A percentile compares a stretch with the other conserved stretches of the same genome.
Conservation (phyloP, 1,140 invertebrate species). For the Drosophila bifasciata region DNA sequence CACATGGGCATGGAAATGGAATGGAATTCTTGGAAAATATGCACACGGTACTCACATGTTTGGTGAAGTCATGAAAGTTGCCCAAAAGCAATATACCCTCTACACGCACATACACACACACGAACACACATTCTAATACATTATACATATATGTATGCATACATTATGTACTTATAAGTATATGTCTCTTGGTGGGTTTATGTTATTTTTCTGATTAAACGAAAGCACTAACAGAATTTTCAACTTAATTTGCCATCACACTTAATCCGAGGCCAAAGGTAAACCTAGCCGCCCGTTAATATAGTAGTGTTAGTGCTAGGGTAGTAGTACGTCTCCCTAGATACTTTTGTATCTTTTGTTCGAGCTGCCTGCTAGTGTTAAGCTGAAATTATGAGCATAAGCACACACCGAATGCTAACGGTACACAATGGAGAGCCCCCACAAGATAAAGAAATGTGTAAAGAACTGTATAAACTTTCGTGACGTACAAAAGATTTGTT, state of each 20-base stretch:
- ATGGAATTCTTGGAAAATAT: conserved; percentile 70
- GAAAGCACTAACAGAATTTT: conserved; percentile 73
- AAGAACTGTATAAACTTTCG: neutral
- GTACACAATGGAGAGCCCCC: conserved; percentile 1
- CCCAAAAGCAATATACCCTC: conserved; percentile 25
- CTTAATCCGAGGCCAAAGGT: conserved; percentile 41
- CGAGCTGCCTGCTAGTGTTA: conserved; percentile 26
- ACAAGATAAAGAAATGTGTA: conserved; percentile 3
- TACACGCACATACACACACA: conserved; percentile 11
- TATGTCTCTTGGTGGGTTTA: conserved; percentile 17
- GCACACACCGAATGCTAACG: conserved; percentile 25
- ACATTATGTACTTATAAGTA: conserved; percentile 6
- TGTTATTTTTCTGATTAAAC: conserved; percentile 71
- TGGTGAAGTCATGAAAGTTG: conserved; percentile 75
- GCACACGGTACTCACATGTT: conserved; percentile 66
- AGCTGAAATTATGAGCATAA: conserved; percentile 62
- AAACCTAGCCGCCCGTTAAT: neutral
- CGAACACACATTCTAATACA: conserved; percentile 3
- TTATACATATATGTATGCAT: conserved; percentile 1
- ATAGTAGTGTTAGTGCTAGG: no score
- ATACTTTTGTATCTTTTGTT: conserved; percentile 47
- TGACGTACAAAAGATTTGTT: conserved; percentile 18
- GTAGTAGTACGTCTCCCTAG: conserved; percentile 31
- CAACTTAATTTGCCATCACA: conserved; percentile 60
- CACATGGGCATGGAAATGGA: conserved; percentile 31